Percentiles rank a stretch among this genome's conserved stretches.
Evolutionary conservation across 2,888 invertebrate species (phyloP).

Genomic region (Empis livida): DNA sequence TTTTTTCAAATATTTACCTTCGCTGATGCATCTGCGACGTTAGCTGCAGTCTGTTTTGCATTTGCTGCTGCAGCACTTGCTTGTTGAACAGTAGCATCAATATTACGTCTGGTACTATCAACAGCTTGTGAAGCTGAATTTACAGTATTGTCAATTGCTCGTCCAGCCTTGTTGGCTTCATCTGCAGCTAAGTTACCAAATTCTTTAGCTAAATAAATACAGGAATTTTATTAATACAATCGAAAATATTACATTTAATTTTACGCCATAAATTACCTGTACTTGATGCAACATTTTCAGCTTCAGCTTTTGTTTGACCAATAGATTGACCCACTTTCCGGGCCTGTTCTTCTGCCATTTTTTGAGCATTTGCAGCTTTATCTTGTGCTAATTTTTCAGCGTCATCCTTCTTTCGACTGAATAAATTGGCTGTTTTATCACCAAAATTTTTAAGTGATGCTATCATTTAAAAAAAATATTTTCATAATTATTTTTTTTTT

Average conservation of each 20-base stretch:
- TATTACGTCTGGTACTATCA: conserved; percentile 24
- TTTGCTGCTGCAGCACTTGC: conserved; percentile 24
- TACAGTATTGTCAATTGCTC: conserved; percentile 30
- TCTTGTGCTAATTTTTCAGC: conserved; percentile 49
- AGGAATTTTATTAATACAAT: not conserved
- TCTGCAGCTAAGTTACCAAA: conserved; percentile 31
- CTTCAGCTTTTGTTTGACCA: conserved; percentile 43
- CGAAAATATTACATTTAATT: not conserved
- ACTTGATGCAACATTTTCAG: conserved; percentile 40
- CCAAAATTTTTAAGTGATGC: conserved; percentile 59
- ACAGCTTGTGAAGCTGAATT: conserved; percentile 24
- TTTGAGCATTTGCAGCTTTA: conserved; percentile 46
- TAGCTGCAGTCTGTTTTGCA: conserved; percentile 30
- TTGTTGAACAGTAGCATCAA: conserved; percentile 25
- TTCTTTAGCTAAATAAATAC: conserved; percentile 25
- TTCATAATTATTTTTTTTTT: no score
- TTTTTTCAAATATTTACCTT: conserved; percentile 15
- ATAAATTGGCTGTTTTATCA: conserved; percentile 55
- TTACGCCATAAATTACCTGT: conserved; percentile 23
- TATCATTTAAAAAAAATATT: conserved; percentile 22
- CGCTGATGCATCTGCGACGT: conserved; percentile 29
- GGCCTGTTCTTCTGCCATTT: conserved; percentile 49
- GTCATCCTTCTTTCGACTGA: conserved; percentile 60
- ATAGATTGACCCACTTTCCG: conserved; percentile 48
- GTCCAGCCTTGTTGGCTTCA: conserved; percentile 30